Conservation (phyloP, 2,113 vertebrate genomes). For the Bos taurus region ARS-UCD2.0 NC_037350.1:12349501-12350000, state of each 20-base stretch:
- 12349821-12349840: background rate
- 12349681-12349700: background rate
- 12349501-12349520: background rate
- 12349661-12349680: background rate
- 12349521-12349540: background rate
- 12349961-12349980: slow-evolving; percentile 34
- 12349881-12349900: background rate
- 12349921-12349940: background rate
- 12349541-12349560: background rate
- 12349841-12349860: slow-evolving; percentile 20
- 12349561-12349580: background rate
- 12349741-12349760: background rate
- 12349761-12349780: background rate
- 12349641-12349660: background rate
- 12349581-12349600: background rate
- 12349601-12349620: background rate
- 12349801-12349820: background rate
- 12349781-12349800: background rate
- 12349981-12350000: slow-evolving; percentile 31
- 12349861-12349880: background rate
- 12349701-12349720: background rate
- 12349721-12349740: slow-evolving; percentile 27
- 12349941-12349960: background rate
- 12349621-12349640: background rate
- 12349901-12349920: background rate